Percentiles rank a stretch among this genome's conserved stretches.
phyloP scores from a whole-genome alignment of 2,888 invertebrate species.

The Diloba caeruleocephala region DNA sequence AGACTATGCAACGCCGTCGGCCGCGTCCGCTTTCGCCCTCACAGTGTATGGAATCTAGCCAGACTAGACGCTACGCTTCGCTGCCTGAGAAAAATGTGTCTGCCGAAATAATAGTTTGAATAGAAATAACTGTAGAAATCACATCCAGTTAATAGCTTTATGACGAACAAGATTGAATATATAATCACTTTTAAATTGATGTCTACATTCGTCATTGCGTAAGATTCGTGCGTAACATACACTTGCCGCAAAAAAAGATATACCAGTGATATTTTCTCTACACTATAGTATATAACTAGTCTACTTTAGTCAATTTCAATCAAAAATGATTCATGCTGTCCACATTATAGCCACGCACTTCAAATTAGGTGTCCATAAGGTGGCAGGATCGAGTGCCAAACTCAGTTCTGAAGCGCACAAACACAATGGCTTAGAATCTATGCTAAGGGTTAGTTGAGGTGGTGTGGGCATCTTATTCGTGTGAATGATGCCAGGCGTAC shows the following conservation, averaged over 20 bases:
- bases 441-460: no score
- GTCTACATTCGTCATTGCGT: constrained; percentile 25
- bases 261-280: constrained; percentile 2
- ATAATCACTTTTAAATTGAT: constrained; percentile 34
- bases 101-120: constrained; percentile 57
- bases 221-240: constrained; percentile 14
- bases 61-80: constrained; percentile 79
- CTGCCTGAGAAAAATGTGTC: constrained; percentile 83
- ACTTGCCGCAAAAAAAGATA: constrained; percentile 5
- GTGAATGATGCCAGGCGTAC: no score
- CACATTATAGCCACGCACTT: no score
- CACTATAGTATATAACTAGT: no score
- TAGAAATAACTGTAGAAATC: constrained; percentile 48
- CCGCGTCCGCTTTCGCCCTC: constrained; percentile 66
- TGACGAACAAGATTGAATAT: constrained; percentile 28
- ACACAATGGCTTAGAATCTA: no score
- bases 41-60: constrained; percentile 61
- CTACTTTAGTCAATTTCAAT: no score
- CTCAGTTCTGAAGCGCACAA: no score
- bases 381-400: no score
- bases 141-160: constrained; percentile 32
- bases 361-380: no score
- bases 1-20: constrained; percentile 43
- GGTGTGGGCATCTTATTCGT: no score
- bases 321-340: no score